These are phyloP conservation scores for Gallinago media DNA, from an alignment of 2,113 vertebrate species.

Conservation along the genomic window DNA sequence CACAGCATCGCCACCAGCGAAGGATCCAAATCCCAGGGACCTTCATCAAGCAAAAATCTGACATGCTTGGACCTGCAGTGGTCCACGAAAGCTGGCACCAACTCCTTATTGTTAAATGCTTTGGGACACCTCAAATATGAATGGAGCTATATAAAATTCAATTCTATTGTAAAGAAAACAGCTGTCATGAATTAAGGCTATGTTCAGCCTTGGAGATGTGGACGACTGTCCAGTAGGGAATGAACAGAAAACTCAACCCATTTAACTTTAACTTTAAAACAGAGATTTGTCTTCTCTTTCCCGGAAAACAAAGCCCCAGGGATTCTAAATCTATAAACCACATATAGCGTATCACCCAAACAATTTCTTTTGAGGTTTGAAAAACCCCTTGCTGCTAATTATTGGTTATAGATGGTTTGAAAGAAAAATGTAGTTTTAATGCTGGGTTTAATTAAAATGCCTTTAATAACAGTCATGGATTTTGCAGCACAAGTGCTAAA, in stretches of 20 bases:
- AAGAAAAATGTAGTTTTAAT: conserved; percentile 58
- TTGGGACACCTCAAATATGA: conserved; percentile 61
- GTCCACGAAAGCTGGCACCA: not conserved
- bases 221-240: conserved; percentile 39
- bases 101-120: conserved; percentile 33
- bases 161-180: conserved; percentile 60
- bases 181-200: conserved; percentile 52
- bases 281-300: conserved; percentile 45
- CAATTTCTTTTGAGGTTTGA: conserved; percentile 69
- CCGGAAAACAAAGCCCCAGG: conserved; percentile 55
- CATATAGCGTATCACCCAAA: conserved; percentile 67
- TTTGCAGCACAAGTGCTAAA: conserved; percentile 59
- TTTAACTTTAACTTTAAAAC: conserved; percentile 53
- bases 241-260: conserved; percentile 50
- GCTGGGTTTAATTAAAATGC: conserved; percentile 77
- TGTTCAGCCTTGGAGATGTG: conserved; percentile 5
- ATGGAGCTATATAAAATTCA: conserved; percentile 26
- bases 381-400: conserved; percentile 71
- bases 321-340: conserved; percentile 72
- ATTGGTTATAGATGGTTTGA: conserved; percentile 64
- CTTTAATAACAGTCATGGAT: conserved; percentile 62
- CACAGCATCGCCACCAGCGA: not conserved
- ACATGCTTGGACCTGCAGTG: not conserved
- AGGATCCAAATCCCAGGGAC: not conserved
- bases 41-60: not conserved